Conservation (phyloP, 2,797 vertebrate genomes). For the Liparis tanakae region DNA sequence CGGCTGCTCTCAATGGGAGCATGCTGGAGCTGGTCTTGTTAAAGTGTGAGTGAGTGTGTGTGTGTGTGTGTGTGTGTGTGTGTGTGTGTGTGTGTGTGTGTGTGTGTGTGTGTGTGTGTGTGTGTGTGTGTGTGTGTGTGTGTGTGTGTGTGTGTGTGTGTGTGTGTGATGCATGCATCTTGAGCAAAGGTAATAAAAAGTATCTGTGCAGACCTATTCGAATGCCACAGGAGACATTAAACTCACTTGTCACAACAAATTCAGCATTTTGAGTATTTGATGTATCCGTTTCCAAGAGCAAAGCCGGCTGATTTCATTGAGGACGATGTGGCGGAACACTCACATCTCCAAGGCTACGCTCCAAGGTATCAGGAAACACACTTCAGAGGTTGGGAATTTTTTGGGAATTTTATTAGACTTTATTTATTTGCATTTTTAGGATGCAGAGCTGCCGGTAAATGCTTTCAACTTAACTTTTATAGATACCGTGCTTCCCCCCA, state of each 20-base stretch:
- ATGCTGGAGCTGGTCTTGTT: slow-evolving; percentile 77
- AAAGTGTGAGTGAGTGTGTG: slow-evolving; percentile 47
- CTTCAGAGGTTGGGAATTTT: background rate
- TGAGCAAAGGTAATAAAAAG: slow-evolving; percentile 45
- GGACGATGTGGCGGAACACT: slow-evolving; percentile 23
- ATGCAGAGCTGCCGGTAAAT: background rate
- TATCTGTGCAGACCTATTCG: slow-evolving; percentile 46
- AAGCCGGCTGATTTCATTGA: slow-evolving; percentile 13
- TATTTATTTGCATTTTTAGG: too few species aligned
- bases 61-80: slow-evolving; percentile 28
- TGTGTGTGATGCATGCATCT: slow-evolving; percentile 38
- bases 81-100: slow-evolving; percentile 32
- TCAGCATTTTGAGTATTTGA: slow-evolving; percentile 36
- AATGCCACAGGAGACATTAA: slow-evolving; percentile 49
- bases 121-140: slow-evolving; percentile 35
- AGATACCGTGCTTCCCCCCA: background rate
- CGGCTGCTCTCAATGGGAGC: slow-evolving; percentile 78
- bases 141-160: slow-evolving; percentile 41
- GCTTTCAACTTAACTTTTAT: background rate
- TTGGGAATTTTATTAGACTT: background rate
- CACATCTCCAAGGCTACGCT: slow-evolving; percentile 6
- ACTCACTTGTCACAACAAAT: slow-evolving; percentile 57
- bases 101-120: slow-evolving; percentile 36
- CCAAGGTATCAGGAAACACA: slow-evolving; percentile 2
- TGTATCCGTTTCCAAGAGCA: slow-evolving; percentile 31